Evolutionary conservation across 2,888 invertebrate genomes (phyloP).

Genomic region (Thecophora atra): DNA sequence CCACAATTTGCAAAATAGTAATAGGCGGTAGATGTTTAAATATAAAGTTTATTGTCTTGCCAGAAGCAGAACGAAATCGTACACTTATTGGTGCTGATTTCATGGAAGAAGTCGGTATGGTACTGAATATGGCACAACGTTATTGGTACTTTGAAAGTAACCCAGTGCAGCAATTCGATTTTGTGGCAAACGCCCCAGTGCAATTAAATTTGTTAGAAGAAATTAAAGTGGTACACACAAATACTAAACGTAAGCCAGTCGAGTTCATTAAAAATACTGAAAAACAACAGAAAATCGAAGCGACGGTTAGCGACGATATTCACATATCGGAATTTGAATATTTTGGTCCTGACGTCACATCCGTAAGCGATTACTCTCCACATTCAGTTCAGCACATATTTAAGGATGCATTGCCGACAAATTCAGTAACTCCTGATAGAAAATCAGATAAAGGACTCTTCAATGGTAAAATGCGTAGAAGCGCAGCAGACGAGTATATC

Average conservation of each 20-base stretch:
- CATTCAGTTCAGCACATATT: conserved; percentile 17
- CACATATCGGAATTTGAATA: not conserved
- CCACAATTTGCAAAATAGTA: conserved; percentile 34
- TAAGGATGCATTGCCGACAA: not conserved
- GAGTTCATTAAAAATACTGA: not conserved
- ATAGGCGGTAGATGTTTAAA: conserved; percentile 38
- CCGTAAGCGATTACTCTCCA: conserved; percentile 4
- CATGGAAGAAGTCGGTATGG: not conserved
- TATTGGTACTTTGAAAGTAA: conserved; percentile 2
- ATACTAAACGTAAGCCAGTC: not conserved
- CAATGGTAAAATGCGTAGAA: not conserved
- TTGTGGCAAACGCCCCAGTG: conserved; percentile 4
- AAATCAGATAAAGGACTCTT: conserved; percentile 11
- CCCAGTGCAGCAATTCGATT: conserved; percentile 31
- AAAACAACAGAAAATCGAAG: not conserved
- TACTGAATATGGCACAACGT: not conserved
- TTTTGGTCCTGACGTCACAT: not conserved
- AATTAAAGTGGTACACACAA: not conserved
- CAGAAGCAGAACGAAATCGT: not conserved
- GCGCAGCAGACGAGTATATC: not conserved
- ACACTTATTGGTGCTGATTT: not conserved
- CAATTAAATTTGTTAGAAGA: conserved; percentile 2
- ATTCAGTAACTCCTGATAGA: conserved; percentile 12
- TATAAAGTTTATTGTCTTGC: not conserved
- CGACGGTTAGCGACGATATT: not conserved